Evolutionary conservation across 2,888 invertebrate genomes (phyloP).

Genomic region (Heliconius sara): DNA sequence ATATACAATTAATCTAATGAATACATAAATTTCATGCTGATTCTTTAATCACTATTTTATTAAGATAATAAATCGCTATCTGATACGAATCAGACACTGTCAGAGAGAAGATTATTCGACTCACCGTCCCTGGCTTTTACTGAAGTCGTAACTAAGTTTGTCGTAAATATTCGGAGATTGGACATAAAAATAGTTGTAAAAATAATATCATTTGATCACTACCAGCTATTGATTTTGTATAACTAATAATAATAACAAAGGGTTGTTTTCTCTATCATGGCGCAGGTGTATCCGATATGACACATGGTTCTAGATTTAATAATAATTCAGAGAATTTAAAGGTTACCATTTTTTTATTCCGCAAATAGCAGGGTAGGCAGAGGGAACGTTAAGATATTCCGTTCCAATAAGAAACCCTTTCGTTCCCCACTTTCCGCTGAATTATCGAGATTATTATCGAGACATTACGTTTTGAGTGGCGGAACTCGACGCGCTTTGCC

Average conservation of each 20-base stretch:
- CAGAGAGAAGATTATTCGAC: conserved; percentile 13
- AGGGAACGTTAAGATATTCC: too few species aligned
- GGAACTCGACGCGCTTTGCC: too few species aligned
- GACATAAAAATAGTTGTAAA: conserved; percentile 53
- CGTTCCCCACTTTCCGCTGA: too few species aligned
- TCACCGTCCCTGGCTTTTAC: conserved; percentile 38
- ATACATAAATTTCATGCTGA: background rate
- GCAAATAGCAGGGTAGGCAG: too few species aligned
- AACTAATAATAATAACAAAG: conserved; percentile 34
- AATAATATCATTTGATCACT: conserved; percentile 45
- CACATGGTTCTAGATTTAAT: background rate
- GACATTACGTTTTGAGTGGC: too few species aligned
- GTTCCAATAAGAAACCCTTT: too few species aligned
- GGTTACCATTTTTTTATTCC: too few species aligned
- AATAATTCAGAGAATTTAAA: too few species aligned
- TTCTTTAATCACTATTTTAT: conserved; percentile 10
- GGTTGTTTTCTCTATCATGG: background rate
- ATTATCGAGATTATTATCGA: too few species aligned
- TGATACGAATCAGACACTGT: conserved; percentile 17
- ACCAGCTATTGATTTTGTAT: conserved; percentile 32
- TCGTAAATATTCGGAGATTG: conserved; percentile 55
- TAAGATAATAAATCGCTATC: conserved; percentile 9
- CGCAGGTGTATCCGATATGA: background rate
- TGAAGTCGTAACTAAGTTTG: conserved; percentile 50
- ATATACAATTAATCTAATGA: background rate